Conservation (phyloP, 1,140 invertebrate genomes). For the Tribolium madens region DNA sequence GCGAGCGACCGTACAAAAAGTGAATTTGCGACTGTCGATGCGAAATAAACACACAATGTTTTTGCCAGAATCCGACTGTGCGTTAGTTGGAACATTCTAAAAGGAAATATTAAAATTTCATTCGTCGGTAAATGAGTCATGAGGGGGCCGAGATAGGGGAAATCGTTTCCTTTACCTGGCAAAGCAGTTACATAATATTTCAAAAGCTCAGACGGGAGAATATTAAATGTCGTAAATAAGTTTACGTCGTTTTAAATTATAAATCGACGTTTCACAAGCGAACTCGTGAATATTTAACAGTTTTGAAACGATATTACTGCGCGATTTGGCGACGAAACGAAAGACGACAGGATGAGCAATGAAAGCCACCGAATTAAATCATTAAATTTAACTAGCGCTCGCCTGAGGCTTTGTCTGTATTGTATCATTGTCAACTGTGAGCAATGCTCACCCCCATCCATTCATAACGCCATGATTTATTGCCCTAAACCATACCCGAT, state of each 20-base stretch:
- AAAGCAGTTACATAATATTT: slow-evolving; percentile 35
- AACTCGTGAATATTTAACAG: slow-evolving; percentile 20
- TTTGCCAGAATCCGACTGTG: slow-evolving; percentile 23
- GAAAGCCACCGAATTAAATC: background rate
- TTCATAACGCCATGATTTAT: too few species aligned
- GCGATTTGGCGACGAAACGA: background rate
- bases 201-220: slow-evolving; percentile 26
- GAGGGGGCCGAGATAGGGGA: slow-evolving; percentile 28
- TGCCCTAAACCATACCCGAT: too few species aligned
- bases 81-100: slow-evolving; percentile 9
- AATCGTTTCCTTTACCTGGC: slow-evolving; percentile 30
- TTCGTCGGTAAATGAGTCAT: slow-evolving; percentile 40
- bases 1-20: slow-evolving; percentile 12
- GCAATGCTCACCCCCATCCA: too few species aligned
- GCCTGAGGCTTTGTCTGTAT: too few species aligned
- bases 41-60: slow-evolving; percentile 41
- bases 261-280: slow-evolving; percentile 12
- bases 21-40: background rate
- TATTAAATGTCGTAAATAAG: slow-evolving; percentile 31
- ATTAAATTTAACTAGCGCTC: too few species aligned
- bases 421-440: too few species aligned
- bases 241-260: slow-evolving; percentile 31
- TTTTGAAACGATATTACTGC: background rate
- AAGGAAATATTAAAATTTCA: slow-evolving; percentile 47
- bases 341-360: background rate